phyloP scores from a whole-genome alignment of 30 jellyfish, hydroid and myxozoan species.

The Haliclystus octoradiatus region DNA sequence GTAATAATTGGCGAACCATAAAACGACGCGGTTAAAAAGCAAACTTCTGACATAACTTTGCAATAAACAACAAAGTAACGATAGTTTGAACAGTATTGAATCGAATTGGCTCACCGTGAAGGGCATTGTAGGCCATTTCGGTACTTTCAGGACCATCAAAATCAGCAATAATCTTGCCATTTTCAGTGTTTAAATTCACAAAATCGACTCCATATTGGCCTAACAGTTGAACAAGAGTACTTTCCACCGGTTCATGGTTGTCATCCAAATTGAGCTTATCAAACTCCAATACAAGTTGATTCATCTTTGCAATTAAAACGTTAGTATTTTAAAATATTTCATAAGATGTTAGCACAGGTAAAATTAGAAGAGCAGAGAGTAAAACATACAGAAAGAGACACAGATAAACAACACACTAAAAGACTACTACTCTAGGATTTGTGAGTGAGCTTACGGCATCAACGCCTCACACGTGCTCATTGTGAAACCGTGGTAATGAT shows the following conservation, averaged over 20 bases:
- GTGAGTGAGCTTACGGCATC: too few species aligned
- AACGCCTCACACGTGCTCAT: not conserved
- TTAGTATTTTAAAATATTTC: too few species aligned
- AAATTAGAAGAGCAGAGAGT: not conserved
- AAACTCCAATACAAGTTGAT: not conserved
- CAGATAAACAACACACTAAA: too few species aligned
- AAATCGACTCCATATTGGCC: not conserved
- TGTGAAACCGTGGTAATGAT: not conserved
- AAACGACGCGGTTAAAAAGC: too few species aligned
- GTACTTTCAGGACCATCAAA: slow-evolving; percentile 72
- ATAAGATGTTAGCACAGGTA: too few species aligned
- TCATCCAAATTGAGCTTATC: not conserved
- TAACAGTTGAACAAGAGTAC: not conserved
- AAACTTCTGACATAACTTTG: not conserved
- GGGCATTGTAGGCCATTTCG: slow-evolving; percentile 41
- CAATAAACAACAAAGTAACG: not conserved
- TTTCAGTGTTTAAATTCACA: not conserved
- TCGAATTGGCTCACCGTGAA: slow-evolving; percentile 69
- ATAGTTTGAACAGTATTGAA: too few species aligned
- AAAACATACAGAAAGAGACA: not conserved
- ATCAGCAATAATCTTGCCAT: slow-evolving; percentile 19
- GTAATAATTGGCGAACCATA: too few species aligned
- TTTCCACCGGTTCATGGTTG: not conserved
- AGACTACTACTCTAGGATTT: too few species aligned
- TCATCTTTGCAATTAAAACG: too few species aligned